Base-by-base conservation (phyloP, 1,140 invertebrate genomes). In the Bacillus rossius region DNA sequence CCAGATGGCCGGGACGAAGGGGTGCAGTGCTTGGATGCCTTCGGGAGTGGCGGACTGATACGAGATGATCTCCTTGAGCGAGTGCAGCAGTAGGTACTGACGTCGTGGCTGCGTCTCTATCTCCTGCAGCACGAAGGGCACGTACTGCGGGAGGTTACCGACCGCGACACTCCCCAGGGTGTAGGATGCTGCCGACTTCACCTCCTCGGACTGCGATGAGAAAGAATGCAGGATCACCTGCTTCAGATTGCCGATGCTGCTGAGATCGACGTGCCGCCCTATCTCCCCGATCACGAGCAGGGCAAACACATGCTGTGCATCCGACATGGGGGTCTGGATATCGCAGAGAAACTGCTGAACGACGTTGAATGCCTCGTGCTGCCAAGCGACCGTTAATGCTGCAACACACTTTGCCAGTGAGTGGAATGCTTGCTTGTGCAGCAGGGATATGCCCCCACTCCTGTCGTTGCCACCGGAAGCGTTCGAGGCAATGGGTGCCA, bases 181-280 rank as follows among this genome's bases (percentile, higher is more conserved):
- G 76, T 98, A 97, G 60, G 94, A 96, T 2, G 96, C 96, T 10
- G 96, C 95, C 0, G 94, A 93, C 76, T 99, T 99, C 0, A 92
- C 86, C 73, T 93, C 90, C 72, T 93, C 91, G 0, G 89, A 91
- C 2, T 83, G 80, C 16, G 86, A 84, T 0, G 83, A 81, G 67
- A 93, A 92, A 16, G 88, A 90, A 45, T 81, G 79, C 47, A 92
- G 74, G 45, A 93, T 86, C 7, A 86, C 85, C 63, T 85, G 81
- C 62, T 89, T 87, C 52, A 92, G 66, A 54, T 86, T 82, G 20
- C 77, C 73, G 65, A 92, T 88, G 29, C 81, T 78, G 68, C 90
- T 94, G 34, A 98, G 75, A 75, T 98, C 92, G 63, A 95, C 85
- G 66, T 95, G 88, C 65, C 92, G 80, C 4, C 96, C 96, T 64